Evolutionary conservation across 2,113 vertebrate species (phyloP).

Genomic region (Maylandia zebra): DNA sequence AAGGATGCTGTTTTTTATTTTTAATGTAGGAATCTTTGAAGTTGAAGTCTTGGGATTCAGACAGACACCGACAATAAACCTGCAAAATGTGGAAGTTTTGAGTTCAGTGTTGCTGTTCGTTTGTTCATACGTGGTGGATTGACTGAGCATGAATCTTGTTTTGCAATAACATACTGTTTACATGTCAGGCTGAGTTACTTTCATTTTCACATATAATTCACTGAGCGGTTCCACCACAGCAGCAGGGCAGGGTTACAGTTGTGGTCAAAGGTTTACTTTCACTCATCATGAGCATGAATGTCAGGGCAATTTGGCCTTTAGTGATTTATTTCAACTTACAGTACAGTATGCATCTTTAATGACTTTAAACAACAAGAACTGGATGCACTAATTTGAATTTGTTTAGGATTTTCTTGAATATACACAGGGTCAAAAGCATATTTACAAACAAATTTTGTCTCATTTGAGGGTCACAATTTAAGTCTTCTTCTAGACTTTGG

Average conservation of each 20-base stretch:
- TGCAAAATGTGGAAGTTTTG: background rate
- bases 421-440: background rate
- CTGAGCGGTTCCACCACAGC: background rate
- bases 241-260: background rate
- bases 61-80: background rate
- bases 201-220: background rate
- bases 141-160: background rate
- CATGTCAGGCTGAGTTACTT: background rate
- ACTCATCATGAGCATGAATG: background rate
- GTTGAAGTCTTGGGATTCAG: background rate
- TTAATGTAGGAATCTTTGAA: background rate
- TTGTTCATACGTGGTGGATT: background rate
- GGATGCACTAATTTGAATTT: background rate
- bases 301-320: background rate
- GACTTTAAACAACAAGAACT: background rate
- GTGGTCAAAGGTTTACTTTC: background rate
- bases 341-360: background rate
- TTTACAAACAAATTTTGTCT: background rate
- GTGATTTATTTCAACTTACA: background rate
- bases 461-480: background rate
- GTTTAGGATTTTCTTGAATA: background rate
- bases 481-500: background rate
- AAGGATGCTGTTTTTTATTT: background rate
- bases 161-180: background rate
- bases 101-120: background rate